A percentile compares a stretch with the other conserved stretches of the same genome.
phyloP scores from a whole-genome alignment of 1,140 invertebrate species.

The Cryptotermes secundus region DNA sequence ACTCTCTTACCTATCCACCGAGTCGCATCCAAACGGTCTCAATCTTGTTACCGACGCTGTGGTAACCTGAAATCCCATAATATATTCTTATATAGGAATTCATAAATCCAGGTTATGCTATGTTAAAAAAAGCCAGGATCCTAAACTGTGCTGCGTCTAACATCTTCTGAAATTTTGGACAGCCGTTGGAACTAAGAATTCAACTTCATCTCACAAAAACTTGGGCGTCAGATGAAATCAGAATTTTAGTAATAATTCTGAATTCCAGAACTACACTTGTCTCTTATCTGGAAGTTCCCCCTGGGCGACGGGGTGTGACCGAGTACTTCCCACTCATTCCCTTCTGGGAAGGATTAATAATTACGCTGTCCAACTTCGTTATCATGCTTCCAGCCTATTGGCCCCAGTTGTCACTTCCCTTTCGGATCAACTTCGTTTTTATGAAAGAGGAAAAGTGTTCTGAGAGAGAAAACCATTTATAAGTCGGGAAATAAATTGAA shows the following conservation, averaged over 20 bases:
- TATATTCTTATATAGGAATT: too few species aligned
- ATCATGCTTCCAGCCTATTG: neutral
- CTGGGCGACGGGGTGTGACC: neutral
- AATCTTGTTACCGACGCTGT: too few species aligned
- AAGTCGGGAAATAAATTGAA: neutral
- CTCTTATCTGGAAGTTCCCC: neutral
- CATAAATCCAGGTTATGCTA: too few species aligned
- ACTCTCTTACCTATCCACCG: too few species aligned
- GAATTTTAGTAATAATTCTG: neutral
- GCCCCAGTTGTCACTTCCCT: neutral
- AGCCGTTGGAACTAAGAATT: too few species aligned
- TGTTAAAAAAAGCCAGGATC: too few species aligned
- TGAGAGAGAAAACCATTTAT: neutral
- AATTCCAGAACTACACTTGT: neutral
- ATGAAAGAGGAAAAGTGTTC: neutral
- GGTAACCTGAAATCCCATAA: too few species aligned
- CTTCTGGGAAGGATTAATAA: neutral
- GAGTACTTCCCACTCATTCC: neutral
- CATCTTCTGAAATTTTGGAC: too few species aligned
- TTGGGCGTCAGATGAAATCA: neutral
- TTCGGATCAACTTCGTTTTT: neutral
- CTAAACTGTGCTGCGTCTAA: too few species aligned
- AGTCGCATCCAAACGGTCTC: too few species aligned
- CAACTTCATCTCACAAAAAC: too few species aligned
- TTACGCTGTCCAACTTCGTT: constrained; percentile 2